A percentile compares a stretch with the other conserved stretches of the same genome.
Evolutionary conservation across 2,888 invertebrate genomes (phyloP).

Genomic region (Athalia rosae): DNA sequence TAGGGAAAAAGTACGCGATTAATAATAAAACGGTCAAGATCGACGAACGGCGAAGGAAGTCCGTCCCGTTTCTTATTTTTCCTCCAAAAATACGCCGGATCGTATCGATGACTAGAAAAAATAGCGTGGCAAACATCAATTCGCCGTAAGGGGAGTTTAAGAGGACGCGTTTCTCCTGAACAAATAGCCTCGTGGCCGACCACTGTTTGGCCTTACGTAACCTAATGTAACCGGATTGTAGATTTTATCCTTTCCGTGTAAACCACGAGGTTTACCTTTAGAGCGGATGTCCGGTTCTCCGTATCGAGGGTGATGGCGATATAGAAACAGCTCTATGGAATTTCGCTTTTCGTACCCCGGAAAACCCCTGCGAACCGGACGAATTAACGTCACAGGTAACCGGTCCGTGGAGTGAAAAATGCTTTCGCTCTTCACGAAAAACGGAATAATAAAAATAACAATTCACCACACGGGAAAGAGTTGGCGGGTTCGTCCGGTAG

Average conservation of each 20-base stretch:
- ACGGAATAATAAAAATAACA: not conserved
- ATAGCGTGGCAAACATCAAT: slow-evolving; percentile 26
- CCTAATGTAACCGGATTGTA: slow-evolving; percentile 59
- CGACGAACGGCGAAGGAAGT: not conserved
- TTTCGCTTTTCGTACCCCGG: slow-evolving; percentile 7
- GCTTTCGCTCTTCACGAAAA: not conserved
- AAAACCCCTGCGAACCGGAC: slow-evolving; percentile 20
- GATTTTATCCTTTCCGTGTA: slow-evolving; percentile 52
- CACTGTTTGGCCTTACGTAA: slow-evolving; percentile 57
- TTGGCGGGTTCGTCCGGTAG: not conserved
- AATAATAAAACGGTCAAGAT: not conserved
- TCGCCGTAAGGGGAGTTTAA: slow-evolving; percentile 20
- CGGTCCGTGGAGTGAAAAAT: too few species aligned
- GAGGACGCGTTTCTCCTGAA: slow-evolving; percentile 57
- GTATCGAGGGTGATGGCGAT: slow-evolving; percentile 18
- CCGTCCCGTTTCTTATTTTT: not conserved
- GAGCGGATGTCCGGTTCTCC: slow-evolving; percentile 54
- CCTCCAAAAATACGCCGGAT: not conserved
- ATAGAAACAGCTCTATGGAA: slow-evolving; percentile 20
- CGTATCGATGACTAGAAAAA: slow-evolving; percentile 25
- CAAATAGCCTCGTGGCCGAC: slow-evolving; percentile 49
- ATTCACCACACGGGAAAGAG: not conserved
- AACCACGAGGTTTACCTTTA: slow-evolving; percentile 47
- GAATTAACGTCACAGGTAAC: not conserved
- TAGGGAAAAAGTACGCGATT: not conserved